Evolutionary conservation across 1,140 invertebrate species (phyloP), one percentile per base, ranked within the genome.

Genomic region (Galendromus occidentalis): DNA sequence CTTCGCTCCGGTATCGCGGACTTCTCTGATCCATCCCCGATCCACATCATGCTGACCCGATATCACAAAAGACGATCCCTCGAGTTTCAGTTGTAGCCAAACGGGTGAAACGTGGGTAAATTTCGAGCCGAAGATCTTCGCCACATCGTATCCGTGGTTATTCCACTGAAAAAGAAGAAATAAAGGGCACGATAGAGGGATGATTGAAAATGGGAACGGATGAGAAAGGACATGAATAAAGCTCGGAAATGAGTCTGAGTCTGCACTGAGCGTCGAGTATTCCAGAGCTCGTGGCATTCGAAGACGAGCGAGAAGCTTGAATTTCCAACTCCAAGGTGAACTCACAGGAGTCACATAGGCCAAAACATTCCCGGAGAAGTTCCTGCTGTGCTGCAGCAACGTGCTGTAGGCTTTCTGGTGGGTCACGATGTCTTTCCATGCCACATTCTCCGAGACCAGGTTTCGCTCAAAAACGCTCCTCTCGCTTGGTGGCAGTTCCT

Each of bases 101-200:
- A 96, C 91, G 2, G 93, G 92, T 14, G 91, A 92, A 2, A 96
- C 82, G 69, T 87, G 85, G 63, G 85, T 85, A 71, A 96, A 91
- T 75, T 96, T 97, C 39, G 83, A 80, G 42, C 83, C 84, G 79
- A 93, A 94, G 55, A 80, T 82, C 77, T 94, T 94, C 0, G 90
- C 87, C 42, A 94, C 80, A 78, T 94, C 87, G 78, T 95, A 92
- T 0, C 92, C 93, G 79, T 89, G 86, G 67, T 80, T 84, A 75
- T 96, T 96, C 93, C 93, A 97, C 90, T 95, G 71, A 70, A 45
- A 64, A 25, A 55, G n/a, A 55, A 7, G 5, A 25, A 45, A 45
- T 45, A 41, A 5, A 12, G 17, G 41, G 45, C 55, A 25, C 18
- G 29, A 66, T 70, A 64, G 25, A 64, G 47, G 66, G 65, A 45